phyloP scores from a whole-genome alignment of 1,140 invertebrate species.

The Potamilus streckersoni region DNA sequence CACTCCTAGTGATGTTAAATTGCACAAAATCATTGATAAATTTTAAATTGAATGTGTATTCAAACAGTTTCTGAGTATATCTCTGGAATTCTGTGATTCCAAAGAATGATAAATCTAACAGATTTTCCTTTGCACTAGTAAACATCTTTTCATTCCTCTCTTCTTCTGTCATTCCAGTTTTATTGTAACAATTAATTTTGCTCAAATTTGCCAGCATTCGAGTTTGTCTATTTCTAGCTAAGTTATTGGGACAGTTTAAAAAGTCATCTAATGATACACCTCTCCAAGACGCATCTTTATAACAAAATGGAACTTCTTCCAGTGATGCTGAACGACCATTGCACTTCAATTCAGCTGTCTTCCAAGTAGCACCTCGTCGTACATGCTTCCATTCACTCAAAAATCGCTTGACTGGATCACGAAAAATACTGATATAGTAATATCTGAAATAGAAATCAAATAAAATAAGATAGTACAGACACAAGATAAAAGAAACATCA shows the following conservation, averaged over 20 bases:
- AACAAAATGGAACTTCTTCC: slow-evolving; percentile 73
- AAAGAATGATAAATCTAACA: slow-evolving; percentile 96
- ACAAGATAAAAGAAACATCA: not conserved
- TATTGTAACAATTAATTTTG: slow-evolving; percentile 95
- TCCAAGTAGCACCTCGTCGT: slow-evolving; percentile 97
- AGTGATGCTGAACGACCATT: slow-evolving; percentile 81
- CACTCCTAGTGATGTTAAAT: slow-evolving; percentile 61
- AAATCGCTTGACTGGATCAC: slow-evolving; percentile 91
- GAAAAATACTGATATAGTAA: slow-evolving; percentile 95
- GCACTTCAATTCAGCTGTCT: slow-evolving; percentile 58
- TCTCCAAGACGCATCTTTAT: slow-evolving; percentile 70
- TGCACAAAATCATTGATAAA: slow-evolving; percentile 57
- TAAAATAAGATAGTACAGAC: not conserved
- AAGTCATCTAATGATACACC: slow-evolving; percentile 85
- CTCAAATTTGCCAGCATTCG: slow-evolving; percentile 92
- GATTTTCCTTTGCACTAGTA: slow-evolving; percentile 93
- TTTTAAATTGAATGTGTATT: slow-evolving; percentile 94
- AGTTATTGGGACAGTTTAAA: slow-evolving; percentile 88
- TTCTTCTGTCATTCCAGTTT: slow-evolving; percentile 76
- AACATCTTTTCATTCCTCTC: slow-evolving; percentile 84
- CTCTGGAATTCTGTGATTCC: slow-evolving; percentile 95
- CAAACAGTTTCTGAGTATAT: slow-evolving; percentile 96
- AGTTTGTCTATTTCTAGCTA: slow-evolving; percentile 96
- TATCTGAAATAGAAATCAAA: slow-evolving; percentile 73
- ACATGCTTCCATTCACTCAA: slow-evolving; percentile 96